Evolutionary conservation across 23 tunicate genomes (phyloP), one percentile per base, ranked within the genome.

Genomic region (Aplidium turbinatum): DNA sequence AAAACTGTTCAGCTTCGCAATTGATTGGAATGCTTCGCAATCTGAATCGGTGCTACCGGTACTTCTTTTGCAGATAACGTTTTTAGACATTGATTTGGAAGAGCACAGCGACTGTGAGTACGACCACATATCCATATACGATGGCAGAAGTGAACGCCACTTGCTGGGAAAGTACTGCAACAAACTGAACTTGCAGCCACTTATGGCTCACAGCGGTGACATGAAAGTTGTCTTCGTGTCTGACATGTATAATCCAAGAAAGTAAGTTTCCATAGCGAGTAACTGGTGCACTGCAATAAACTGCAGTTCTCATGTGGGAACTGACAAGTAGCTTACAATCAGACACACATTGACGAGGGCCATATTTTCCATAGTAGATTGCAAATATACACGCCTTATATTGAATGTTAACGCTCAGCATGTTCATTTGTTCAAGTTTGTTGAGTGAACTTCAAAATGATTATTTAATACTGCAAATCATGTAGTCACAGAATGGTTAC

Each of bases 91-190:
- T 30, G 47, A 78, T 1, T 21, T 79, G 0, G 93, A 86, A 29
- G 85, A 63, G 24, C 42, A 79, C 38, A 19, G 25, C 2, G 55
- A 86, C 40, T 86, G 93, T 53, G 35, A 46, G 35, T 86, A 33
- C 31, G 85, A 75, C 39, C 35, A 58, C 54, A 81, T 86, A 4
- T 78, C 93, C 3, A 70, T 86, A 22, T 86, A 72, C 48, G 93
- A 78, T 38, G 93, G 93, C n/a, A 39, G n/a, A 16, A 78, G 60
- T 18, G 38, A 72, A 53, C 61, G 69, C 29, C 66, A 75, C 31
- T 54, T 76, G 24, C 57, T 86, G 47, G 93, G 85, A 36, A 78
- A 60, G 24, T 86, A 86, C 33, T 86, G 93, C 76, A 53, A 51
- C 27, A 31, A 33, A 0, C 35, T 52, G 1, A 63, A 63, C 2